These are phyloP conservation scores for Lepilemur septentrionalis DNA, from an alignment of 2,797 vertebrate species.

Conservation along the genomic window DNA sequence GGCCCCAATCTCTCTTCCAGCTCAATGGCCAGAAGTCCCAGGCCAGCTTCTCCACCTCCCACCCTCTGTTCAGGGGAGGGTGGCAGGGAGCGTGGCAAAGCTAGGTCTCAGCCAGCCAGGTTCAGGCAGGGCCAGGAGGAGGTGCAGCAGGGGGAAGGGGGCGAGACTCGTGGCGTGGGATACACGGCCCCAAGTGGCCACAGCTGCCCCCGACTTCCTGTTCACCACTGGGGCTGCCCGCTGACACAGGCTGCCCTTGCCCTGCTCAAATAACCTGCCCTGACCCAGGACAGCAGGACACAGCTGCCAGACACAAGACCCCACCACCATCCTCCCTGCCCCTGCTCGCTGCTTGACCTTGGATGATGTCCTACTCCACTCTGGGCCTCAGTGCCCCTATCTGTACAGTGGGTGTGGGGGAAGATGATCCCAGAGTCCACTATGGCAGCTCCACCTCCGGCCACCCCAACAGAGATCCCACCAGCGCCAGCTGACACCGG, in stretches of 20 bases:
- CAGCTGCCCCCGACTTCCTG: neutral
- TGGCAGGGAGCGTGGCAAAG: neutral
- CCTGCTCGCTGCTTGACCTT: rapidly evolving
- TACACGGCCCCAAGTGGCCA: neutral
- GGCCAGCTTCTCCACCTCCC: neutral
- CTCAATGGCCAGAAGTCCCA: neutral
- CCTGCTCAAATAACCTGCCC: neutral
- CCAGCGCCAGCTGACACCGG: neutral
- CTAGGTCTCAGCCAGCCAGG: neutral
- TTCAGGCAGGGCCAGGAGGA: rapidly evolving
- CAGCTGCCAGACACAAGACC: rapidly evolving
- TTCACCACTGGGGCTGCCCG: neutral
- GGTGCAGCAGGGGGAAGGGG: neutral
- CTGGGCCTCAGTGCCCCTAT: neutral
- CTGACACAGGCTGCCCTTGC: neutral
- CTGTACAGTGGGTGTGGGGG: neutral
- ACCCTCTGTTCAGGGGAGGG: neutral
- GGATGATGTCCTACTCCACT: neutral
- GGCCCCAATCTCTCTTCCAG: no score
- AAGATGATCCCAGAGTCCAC: neutral
- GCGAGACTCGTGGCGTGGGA: neutral
- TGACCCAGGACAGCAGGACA: neutral
- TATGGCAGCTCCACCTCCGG: no score
- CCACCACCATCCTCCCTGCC: neutral
- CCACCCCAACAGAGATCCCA: neutral